Conservation (phyloP, 2,113 vertebrate genomes). For the Cyprinodon variegatus region DNA sequence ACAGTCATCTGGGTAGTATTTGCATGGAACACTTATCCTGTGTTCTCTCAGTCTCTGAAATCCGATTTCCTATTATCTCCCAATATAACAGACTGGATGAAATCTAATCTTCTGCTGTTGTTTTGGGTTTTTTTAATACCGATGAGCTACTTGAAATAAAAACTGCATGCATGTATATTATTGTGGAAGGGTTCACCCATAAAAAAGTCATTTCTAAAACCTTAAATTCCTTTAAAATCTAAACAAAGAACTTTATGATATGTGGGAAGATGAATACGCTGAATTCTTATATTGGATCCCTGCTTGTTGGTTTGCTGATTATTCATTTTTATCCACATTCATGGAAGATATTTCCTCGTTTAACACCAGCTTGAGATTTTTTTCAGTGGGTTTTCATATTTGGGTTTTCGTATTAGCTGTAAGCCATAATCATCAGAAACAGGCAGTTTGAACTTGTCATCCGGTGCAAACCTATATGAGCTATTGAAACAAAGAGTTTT, state of each 20-base stretch:
- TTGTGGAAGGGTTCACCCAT: constrained; percentile 34
- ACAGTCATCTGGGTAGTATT: neutral
- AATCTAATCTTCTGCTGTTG: constrained; percentile 1
- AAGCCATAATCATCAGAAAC: neutral
- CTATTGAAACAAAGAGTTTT: neutral
- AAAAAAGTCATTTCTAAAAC: constrained; percentile 43
- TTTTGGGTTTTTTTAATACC: constrained; percentile 22
- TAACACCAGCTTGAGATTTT: constrained; percentile 50
- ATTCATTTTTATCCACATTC: constrained; percentile 59
- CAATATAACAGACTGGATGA: neutral
- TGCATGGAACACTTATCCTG: neutral
- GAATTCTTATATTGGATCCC: constrained; percentile 29
- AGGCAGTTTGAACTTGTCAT: neutral
- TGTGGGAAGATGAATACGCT: constrained; percentile 53
- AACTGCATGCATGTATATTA: constrained; percentile 10
- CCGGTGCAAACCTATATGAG: neutral
- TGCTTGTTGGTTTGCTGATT: constrained; percentile 65
- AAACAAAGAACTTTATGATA: constrained; percentile 30
- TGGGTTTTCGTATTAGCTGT: constrained; percentile 39
- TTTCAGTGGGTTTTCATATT: constrained; percentile 65
- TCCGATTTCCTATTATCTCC: constrained; percentile 6
- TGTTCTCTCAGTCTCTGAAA: neutral
- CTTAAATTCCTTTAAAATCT: constrained; percentile 42
- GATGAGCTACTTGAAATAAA: constrained; percentile 16
- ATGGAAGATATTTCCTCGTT: constrained; percentile 56